phyloP scores from a whole-genome alignment of 2,888 invertebrate genomes.

The Platynereis dumerilii region DNA sequence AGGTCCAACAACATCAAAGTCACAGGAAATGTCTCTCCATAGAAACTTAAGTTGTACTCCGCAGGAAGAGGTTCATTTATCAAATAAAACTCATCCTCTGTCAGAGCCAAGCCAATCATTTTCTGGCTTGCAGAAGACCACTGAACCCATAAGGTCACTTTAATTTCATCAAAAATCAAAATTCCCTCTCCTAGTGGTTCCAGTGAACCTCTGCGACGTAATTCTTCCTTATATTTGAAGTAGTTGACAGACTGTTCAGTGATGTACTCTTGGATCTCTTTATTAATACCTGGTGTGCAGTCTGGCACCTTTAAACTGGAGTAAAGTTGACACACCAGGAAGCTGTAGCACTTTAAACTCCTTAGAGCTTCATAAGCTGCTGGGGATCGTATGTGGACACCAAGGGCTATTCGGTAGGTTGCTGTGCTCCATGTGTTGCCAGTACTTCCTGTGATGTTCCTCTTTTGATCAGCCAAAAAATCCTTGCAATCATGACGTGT shows the following conservation, averaged over 20 bases:
- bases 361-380: too few species aligned
- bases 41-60: slow-evolving; percentile 6
- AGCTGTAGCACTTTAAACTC: neutral
- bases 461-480: too few species aligned
- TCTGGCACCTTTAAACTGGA: neutral
- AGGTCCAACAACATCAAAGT: slow-evolving; percentile 3
- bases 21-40: slow-evolving; percentile 1
- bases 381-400: too few species aligned
- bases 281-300: neutral
- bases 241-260: too few species aligned
- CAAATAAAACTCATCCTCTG: neutral
- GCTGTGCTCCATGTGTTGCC: neutral
- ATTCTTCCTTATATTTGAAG: too few species aligned
- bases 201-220: too few species aligned
- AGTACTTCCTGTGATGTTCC: neutral
- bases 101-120: neutral
- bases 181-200: too few species aligned
- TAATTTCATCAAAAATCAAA: neutral
- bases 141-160: neutral
- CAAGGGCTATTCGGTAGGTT: neutral
- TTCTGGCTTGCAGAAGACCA: neutral
- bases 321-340: too few species aligned
- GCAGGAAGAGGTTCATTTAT: neutral
- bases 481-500: too few species aligned
- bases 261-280: too few species aligned